These are phyloP conservation scores for Monopis laevigella DNA, from an alignment of 2,888 invertebrate genomes.

Conservation along the genomic window DNA sequence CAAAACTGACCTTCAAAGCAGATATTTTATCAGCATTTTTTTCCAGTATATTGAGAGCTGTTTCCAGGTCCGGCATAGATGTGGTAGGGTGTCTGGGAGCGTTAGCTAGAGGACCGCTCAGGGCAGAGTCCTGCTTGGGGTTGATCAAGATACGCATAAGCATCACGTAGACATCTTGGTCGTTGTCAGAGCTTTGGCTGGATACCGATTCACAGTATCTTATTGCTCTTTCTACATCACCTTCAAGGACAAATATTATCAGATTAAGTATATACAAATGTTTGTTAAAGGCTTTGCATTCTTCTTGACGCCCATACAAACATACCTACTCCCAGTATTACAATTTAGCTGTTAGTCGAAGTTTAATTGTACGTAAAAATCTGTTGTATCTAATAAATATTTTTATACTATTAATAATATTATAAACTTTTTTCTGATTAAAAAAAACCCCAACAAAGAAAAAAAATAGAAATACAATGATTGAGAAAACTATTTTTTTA, in stretches of 20 bases:
- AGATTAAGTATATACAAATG: too few species aligned
- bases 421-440: too few species aligned
- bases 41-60: slow-evolving; percentile 82
- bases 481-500: too few species aligned
- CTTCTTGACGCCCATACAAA: too few species aligned
- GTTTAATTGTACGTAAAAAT: too few species aligned
- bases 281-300: too few species aligned
- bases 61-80: slow-evolving; percentile 77
- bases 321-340: too few species aligned
- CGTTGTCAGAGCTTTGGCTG: slow-evolving; percentile 38
- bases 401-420: too few species aligned
- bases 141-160: slow-evolving; percentile 65
- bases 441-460: too few species aligned
- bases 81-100: slow-evolving; percentile 67
- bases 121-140: slow-evolving; percentile 34
- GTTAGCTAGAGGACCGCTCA: slow-evolving; percentile 53
- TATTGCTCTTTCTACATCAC: slow-evolving; percentile 84
- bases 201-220: slow-evolving; percentile 84
- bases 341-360: too few species aligned
- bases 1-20: slow-evolving; percentile 72
- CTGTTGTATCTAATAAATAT: too few species aligned
- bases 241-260: slow-evolving; percentile 27
- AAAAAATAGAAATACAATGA: too few species aligned
- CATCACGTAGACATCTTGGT: slow-evolving; percentile 68
- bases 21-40: slow-evolving; percentile 87